phyloP scores from a whole-genome alignment of 2,113 vertebrate species.

The Ramphastos sulfuratus region DNA sequence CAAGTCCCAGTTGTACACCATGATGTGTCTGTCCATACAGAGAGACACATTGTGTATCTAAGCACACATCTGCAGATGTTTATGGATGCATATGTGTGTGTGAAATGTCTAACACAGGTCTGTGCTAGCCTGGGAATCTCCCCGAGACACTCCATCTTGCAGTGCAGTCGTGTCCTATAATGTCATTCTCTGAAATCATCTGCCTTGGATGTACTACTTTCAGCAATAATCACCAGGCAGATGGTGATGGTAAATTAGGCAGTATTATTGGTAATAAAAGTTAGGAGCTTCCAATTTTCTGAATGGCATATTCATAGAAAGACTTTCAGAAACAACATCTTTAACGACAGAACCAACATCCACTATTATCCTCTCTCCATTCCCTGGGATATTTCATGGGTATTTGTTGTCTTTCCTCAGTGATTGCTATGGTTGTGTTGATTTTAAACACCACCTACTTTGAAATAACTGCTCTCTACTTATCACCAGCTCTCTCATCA shows the following conservation, averaged over 20 bases:
- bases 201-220: conserved; percentile 3
- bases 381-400: background rate
- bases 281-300: conserved; percentile 40
- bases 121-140: background rate
- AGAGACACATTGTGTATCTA: background rate
- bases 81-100: background rate
- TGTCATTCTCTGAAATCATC: conserved; percentile 24
- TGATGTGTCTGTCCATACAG: background rate
- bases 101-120: background rate
- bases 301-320: conserved; percentile 15
- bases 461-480: background rate
- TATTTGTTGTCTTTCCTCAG: background rate
- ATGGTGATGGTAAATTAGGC: conserved; percentile 53
- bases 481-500: background rate
- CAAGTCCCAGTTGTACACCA: background rate
- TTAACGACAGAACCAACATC: background rate
- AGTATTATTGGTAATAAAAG: conserved; percentile 54
- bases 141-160: background rate
- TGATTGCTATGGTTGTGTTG: background rate
- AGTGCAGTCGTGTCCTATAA: background rate
- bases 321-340: conserved; percentile 9
- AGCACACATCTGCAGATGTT: background rate
- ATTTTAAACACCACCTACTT: conserved; percentile 18
- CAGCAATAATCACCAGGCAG: conserved; percentile 44
- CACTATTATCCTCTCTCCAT: background rate